Percentiles rank a stretch among this genome's conserved stretches.
phyloP scores from a whole-genome alignment of 2,113 vertebrate genomes.

The Girardinichthys multiradiatus region DNA sequence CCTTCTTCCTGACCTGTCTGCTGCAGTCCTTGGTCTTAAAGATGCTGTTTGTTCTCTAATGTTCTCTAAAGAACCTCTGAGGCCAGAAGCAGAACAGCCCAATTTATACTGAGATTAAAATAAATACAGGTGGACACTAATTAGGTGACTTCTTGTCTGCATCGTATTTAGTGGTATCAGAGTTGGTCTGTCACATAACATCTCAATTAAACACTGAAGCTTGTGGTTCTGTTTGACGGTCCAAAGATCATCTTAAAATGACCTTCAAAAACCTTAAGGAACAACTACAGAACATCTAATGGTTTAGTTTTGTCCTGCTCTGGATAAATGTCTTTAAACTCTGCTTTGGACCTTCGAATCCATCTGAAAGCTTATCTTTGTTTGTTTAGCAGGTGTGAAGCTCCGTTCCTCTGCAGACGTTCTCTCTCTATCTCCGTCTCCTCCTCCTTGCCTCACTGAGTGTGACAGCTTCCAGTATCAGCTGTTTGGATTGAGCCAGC shows the following conservation, averaged over 20 bases:
- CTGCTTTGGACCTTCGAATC: background rate
- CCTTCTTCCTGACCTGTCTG: no score
- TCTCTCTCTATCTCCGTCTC: slow-evolving; percentile 12
- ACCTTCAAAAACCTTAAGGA: background rate
- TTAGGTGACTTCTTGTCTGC: no score
- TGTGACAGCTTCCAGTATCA: slow-evolving; percentile 52
- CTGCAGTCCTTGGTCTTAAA: no score
- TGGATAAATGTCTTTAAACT: background rate
- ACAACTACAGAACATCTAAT: background rate
- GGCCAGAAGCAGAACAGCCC: no score
- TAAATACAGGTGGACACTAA: no score
- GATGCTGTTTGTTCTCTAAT: no score
- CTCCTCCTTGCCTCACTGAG: background rate
- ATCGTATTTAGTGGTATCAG: no score
- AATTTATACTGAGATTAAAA: no score
- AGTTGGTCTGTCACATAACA: no score
- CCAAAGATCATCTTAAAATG: background rate
- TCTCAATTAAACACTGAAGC: no score
- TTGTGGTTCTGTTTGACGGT: no score
- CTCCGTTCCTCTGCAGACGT: background rate
- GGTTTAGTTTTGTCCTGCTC: background rate
- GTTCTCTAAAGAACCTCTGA: no score
- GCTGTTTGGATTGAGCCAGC: slow-evolving; percentile 49
- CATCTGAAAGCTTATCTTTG: background rate
- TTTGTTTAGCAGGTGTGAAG: slow-evolving; percentile 1